Evolutionary conservation across 2,888 invertebrate species (phyloP), one percentile per base, ranked within the genome.

Genomic region (Clivina fossor): DNA sequence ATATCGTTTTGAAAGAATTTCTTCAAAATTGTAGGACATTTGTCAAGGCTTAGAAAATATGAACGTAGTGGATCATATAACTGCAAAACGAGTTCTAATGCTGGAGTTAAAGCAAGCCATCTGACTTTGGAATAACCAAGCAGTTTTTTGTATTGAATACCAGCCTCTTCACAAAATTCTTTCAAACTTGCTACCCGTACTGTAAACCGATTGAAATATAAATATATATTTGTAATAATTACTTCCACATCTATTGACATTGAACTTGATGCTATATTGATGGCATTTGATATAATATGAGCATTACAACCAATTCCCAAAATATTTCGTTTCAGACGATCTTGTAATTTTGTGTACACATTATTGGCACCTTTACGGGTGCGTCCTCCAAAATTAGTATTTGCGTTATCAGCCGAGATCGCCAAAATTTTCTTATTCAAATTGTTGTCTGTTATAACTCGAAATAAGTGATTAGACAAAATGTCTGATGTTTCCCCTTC

Each of bases 31-130:
- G 50, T 62, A 40, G 65, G 64, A 61, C 61, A 63, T 61, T 64
- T 65, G 46, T 63, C 63, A 26, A 63, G 38, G 41, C 62, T 62
- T 60, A 64, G 59, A 61, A 66, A 63, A 62, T 65, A 63, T 57
- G 63, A 64, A 50, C 58, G 58, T 15, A 64, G 60, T 38, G 61
- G 62, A n/a, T 64, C 60, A 63, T 54, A 64, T 59, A 65, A 59
- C 51, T 62, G 56, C 33, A 64, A 50, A 62, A 64, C 60, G 33
- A 61, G 57, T 38, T 62, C 57, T 60, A 65, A 24, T 9, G 65
- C 59, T 49, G 64, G 61, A 28, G 59, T 60, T 47, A 61, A 48
- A 58, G 63, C 61, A 47, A 65, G 58, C 60, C 64, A 66, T 59
- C 63, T 61, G 9, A 58, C 56, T 60, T 62, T 64, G 28, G 60